A percentile compares a stretch with the other conserved stretches of the same genome.
phyloP scores from a whole-genome alignment of 2,888 invertebrate genomes.

The Lasioglossum zephyrum region DNA sequence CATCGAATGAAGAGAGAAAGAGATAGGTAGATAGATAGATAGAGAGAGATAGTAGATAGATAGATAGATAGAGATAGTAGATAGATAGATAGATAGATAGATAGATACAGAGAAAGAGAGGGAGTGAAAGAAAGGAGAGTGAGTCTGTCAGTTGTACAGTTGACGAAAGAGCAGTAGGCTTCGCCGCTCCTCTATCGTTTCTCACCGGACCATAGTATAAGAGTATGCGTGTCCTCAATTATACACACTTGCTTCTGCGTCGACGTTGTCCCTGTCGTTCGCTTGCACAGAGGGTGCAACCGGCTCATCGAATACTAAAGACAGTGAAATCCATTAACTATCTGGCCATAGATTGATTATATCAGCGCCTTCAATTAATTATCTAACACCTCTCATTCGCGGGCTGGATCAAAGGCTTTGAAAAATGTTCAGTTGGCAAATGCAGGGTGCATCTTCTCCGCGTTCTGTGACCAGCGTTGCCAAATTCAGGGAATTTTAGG shows the following conservation, averaged over 20 bases:
- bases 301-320: not conserved
- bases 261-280: not conserved
- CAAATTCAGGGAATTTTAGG: not conserved
- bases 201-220: not conserved
- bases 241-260: not conserved
- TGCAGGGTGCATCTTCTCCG: not conserved
- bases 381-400: not conserved
- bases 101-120: not conserved
- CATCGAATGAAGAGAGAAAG: slow-evolving; percentile 41
- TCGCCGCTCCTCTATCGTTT: not conserved
- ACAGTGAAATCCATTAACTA: not conserved
- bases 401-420: not conserved
- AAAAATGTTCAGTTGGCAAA: not conserved
- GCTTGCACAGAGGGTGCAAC: not conserved
- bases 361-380: not conserved
- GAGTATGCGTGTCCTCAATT: slow-evolving; percentile 1
- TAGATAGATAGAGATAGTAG: not conserved
- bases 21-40: not conserved
- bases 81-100: not conserved
- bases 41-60: not conserved
- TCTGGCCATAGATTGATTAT: not conserved
- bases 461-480: not conserved
- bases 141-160: slow-evolving; percentile 2
- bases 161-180: slow-evolving; percentile 7
- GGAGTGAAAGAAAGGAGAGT: not conserved